Evolutionary conservation across 2,113 vertebrate species (phyloP).

Genomic region (Sceloporus tristichus): DNA sequence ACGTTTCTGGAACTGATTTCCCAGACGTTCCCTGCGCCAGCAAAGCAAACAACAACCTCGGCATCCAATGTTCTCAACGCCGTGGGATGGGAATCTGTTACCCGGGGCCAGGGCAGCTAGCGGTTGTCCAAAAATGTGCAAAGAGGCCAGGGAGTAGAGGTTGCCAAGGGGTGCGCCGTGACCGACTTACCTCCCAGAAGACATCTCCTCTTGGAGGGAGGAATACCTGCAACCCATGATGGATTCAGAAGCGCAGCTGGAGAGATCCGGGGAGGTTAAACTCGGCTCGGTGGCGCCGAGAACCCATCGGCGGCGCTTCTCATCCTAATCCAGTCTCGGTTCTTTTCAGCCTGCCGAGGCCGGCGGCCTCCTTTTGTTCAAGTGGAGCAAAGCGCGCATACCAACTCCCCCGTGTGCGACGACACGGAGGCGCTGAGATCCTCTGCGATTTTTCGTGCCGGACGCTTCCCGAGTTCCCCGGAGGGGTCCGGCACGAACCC

Average conservation of each 20-base stretch:
- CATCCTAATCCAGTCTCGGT: not conserved
- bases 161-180: not conserved
- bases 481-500: conserved; percentile 53
- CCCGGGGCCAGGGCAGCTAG: not conserved
- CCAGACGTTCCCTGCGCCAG: not conserved
- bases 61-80: too few relatives aligned
- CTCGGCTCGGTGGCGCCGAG: too few relatives aligned
- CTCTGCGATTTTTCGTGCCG: conserved; percentile 19
- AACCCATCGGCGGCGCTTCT: too few relatives aligned
- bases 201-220: conserved; percentile 80
- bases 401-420: conserved; percentile 58
- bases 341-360: conserved; percentile 52
- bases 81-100: too few relatives aligned
- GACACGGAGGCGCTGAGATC: conserved; percentile 41
- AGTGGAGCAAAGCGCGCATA: conserved; percentile 51
- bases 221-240: conserved; percentile 92
- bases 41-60: too few relatives aligned
- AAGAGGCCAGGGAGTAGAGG: not conserved
- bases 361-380: conserved; percentile 62
- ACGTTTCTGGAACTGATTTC: not conserved
- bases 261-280: too few relatives aligned
- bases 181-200: conserved; percentile 85
- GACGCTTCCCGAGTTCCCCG: conserved; percentile 44
- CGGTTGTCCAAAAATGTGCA: too few relatives aligned
- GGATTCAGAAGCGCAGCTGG: conserved; percentile 17